phyloP scores from a whole-genome alignment of 2,113 vertebrate species.

The Hemiscyllium ocellatum region DNA sequence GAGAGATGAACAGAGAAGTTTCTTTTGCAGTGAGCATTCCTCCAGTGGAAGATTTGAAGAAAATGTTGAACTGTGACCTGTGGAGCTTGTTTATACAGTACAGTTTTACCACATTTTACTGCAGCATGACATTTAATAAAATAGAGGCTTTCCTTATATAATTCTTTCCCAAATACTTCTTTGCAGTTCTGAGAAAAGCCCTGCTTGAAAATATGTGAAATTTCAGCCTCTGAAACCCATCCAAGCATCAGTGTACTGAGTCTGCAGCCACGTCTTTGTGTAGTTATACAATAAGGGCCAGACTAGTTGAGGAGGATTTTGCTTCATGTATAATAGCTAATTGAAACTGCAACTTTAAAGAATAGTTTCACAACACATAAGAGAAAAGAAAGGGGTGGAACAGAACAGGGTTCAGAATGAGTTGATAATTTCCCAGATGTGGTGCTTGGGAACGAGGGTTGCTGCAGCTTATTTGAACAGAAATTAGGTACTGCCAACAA shows the following conservation, averaged over 20 bases:
- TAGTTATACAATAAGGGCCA: too few relatives aligned
- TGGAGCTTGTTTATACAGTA: slow-evolving; percentile 5
- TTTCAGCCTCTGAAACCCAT: slow-evolving; percentile 16
- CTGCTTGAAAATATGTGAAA: slow-evolving; percentile 5
- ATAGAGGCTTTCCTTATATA: slow-evolving; percentile 3
- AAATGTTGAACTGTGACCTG: neutral
- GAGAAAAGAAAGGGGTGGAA: too few relatives aligned
- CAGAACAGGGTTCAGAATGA: neutral
- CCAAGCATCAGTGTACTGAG: neutral
- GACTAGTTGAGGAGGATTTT: neutral
- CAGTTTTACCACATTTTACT: slow-evolving; percentile 11
- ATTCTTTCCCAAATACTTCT: slow-evolving; percentile 21
- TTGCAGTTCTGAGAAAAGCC: slow-evolving; percentile 13
- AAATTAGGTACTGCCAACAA: too few relatives aligned
- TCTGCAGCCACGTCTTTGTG: neutral
- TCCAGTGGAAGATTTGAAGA: slow-evolving; percentile 4
- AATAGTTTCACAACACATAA: neutral
- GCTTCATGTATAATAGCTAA: neutral
- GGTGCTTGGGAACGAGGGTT: neutral
- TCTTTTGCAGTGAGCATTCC: slow-evolving; percentile 26
- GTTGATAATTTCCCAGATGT: neutral
- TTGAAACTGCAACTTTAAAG: neutral
- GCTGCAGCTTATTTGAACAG: neutral
- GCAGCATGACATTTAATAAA: slow-evolving; percentile 11
- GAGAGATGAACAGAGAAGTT: slow-evolving; percentile 15